A percentile compares a stretch with the other conserved stretches of the same genome.
Evolutionary conservation across 2,797 vertebrate species (phyloP).

Genomic region (Labroides dimidiatus): DNA sequence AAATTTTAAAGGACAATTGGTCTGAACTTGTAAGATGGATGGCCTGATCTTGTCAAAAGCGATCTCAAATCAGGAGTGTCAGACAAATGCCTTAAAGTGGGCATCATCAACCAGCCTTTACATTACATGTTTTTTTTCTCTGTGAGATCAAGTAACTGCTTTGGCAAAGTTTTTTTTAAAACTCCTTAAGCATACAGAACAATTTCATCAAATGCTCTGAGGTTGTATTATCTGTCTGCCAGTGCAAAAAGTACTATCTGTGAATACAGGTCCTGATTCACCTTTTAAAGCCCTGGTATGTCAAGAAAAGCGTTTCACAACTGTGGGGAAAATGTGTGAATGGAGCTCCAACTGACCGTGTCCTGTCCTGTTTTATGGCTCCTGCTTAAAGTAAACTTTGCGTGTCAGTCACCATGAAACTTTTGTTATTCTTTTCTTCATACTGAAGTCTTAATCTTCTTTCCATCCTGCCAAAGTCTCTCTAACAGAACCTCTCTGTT

Average conservation of each 20-base stretch:
- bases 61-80: no score
- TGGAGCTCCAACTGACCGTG: neutral
- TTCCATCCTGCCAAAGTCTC: constrained; percentile 36
- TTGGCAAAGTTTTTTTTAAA: no score
- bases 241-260: no score
- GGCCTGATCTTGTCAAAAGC: no score
- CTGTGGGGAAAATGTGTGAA: constrained; percentile 7
- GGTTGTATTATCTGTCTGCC: no score
- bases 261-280: neutral
- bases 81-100: no score
- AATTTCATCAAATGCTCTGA: no score
- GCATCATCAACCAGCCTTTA: no score
- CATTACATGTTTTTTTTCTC: no score
- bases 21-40: no score
- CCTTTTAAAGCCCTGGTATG: neutral
- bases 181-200: no score
- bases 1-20: neutral
- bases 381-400: constrained; percentile 36
- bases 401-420: constrained; percentile 49
- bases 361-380: constrained; percentile 22
- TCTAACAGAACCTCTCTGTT: constrained; percentile 47
- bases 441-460: constrained; percentile 40
- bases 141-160: no score
- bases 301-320: constrained; percentile 7
- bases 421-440: constrained; percentile 44